These are phyloP conservation scores for Drosophila mauritiana DNA, from an alignment of 1,140 invertebrate genomes.

Conservation along the genomic window DNA sequence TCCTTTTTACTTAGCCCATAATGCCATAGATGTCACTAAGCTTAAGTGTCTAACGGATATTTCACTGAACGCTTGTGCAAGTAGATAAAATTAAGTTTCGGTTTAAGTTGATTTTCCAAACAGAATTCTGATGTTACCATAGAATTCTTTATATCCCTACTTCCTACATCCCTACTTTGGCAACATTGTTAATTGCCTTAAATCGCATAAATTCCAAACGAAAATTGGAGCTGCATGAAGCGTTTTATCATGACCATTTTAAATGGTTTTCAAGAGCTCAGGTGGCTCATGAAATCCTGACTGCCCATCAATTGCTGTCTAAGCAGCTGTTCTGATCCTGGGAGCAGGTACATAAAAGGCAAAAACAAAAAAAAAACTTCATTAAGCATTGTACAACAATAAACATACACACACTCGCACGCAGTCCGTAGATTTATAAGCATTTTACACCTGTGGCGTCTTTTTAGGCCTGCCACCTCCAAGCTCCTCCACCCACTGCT, in stretches of 20 bases:
- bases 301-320: conserved; percentile 34
- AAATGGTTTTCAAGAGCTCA: conserved; percentile 20
- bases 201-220: conserved; percentile 29
- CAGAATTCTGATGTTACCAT: no score
- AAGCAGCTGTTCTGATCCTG: conserved; percentile 25
- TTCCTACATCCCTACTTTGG: not conserved
- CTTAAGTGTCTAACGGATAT: not conserved
- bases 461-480: conserved; percentile 29
- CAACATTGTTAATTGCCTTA: conserved; percentile 41
- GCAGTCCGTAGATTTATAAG: conserved; percentile 62
- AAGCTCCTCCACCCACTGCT: not conserved
- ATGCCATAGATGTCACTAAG: not conserved
- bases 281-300: conserved; percentile 11
- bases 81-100: no score
- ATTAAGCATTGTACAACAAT: conserved; percentile 71
- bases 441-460: conserved; percentile 73
- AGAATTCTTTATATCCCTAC: no score
- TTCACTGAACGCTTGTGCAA: not conserved
- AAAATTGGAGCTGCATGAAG: not conserved
- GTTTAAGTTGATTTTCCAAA: not conserved
- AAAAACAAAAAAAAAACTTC: conserved; percentile 51
- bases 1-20: not conserved
- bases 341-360: not conserved
- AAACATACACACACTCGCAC: conserved; percentile 42
- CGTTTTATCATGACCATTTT: conserved; percentile 15